These are phyloP conservation scores for Melipona beecheii DNA, from an alignment of 2,888 invertebrate species.

Conservation along the genomic window DNA sequence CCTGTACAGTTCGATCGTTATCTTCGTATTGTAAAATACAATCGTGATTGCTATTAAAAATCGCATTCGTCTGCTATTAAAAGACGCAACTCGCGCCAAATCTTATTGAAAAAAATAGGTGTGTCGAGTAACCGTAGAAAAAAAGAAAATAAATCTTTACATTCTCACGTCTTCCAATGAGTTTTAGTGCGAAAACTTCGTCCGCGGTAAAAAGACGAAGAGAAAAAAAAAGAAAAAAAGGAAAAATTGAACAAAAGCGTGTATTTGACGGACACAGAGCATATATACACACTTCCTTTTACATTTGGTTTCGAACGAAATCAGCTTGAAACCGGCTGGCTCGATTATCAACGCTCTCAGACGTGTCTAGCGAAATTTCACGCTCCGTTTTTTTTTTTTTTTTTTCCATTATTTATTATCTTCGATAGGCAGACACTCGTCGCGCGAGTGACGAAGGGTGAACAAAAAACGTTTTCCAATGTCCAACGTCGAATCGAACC, in stretches of 20 bases:
- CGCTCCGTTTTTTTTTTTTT: background rate
- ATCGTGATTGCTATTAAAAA: background rate
- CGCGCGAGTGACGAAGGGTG: background rate
- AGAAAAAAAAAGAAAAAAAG: background rate
- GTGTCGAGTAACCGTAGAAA: background rate
- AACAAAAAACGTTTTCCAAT: constrained; percentile 4
- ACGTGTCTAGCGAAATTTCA: constrained; percentile 27
- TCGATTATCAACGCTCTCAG: constrained; percentile 12
- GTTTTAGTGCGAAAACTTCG: background rate
- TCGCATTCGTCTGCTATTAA: background rate
- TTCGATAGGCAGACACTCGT: background rate
- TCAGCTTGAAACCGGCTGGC: constrained; percentile 24
- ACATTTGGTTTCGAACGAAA: constrained; percentile 6
- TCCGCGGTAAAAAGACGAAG: background rate
- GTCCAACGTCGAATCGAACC: constrained; percentile 14
- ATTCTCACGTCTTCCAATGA: background rate
- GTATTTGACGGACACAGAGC: constrained; percentile 10
- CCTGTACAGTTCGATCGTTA: background rate
- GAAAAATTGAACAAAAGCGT: constrained; percentile 7
- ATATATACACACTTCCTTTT: constrained; percentile 1
- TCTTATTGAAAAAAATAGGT: constrained; percentile 3
- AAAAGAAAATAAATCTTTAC: background rate
- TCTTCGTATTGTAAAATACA: background rate
- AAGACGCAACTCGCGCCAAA: constrained; percentile 3
- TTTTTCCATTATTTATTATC: background rate